Percentiles rank a stretch among this genome's conserved stretches.
phyloP scores from a whole-genome alignment of 2,113 vertebrate species.

The Colossoma macropomum region DNA sequence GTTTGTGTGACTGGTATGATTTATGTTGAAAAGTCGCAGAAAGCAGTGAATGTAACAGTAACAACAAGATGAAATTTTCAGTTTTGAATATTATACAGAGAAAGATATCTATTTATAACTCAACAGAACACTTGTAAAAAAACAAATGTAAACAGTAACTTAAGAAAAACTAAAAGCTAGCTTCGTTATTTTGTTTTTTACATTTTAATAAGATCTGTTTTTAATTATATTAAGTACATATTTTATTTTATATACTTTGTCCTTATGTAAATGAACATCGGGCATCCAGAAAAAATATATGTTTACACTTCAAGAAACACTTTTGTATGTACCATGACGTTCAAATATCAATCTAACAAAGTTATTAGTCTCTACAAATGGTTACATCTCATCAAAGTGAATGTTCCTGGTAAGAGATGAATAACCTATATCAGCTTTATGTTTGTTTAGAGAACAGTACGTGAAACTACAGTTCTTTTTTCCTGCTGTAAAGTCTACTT shows the following conservation, averaged over 20 bases:
- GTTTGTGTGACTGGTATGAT: constrained; percentile 55
- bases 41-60: constrained; percentile 64
- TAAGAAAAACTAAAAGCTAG: constrained; percentile 64
- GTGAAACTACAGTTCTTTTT: not conserved
- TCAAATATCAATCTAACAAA: constrained; percentile 66
- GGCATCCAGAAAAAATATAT: constrained; percentile 58
- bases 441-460: not conserved
- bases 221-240: constrained; percentile 66
- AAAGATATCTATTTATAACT: constrained; percentile 78
- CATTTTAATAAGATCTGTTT: constrained; percentile 73
- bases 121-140: constrained; percentile 77
- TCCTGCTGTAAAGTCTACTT: constrained; percentile 13
- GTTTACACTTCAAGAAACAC: constrained; percentile 71
- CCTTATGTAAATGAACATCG: constrained; percentile 61
- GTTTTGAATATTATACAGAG: constrained; percentile 59
- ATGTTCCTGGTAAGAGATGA: constrained; percentile 47
- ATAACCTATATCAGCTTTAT: not conserved
- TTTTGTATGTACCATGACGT: constrained; percentile 70
- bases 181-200: constrained; percentile 70
- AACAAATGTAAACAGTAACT: constrained; percentile 67
- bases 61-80: constrained; percentile 47
- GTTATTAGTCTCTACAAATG: constrained; percentile 61
- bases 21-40: constrained; percentile 68
- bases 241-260: constrained; percentile 75
- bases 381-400: constrained; percentile 60